A percentile compares a stretch with the other conserved stretches of the same genome.
These are phyloP conservation scores for Psylliodes chrysocephalus DNA, from an alignment of 2,888 invertebrate species.

Conservation along the genomic window DNA sequence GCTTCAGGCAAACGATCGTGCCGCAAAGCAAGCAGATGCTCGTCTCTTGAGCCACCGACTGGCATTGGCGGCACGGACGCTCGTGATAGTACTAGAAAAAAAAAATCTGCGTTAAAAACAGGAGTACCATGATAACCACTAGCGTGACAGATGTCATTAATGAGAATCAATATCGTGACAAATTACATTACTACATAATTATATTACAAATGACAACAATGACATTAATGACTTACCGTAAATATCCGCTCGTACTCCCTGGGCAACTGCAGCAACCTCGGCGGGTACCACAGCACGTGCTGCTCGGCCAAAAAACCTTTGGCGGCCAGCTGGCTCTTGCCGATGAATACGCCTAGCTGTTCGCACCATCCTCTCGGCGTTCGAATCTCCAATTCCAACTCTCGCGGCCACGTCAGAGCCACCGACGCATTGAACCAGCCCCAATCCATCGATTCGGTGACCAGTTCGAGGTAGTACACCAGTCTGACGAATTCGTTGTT, in stretches of 20 bases:
- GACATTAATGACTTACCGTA: constrained; percentile 74
- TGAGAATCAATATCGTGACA: too few relatives aligned
- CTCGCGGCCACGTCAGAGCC: constrained; percentile 70
- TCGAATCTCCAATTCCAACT: constrained; percentile 63
- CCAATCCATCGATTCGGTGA: constrained; percentile 75
- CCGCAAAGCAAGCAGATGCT: constrained; percentile 94
- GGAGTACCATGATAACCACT: too few relatives aligned
- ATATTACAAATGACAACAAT: too few relatives aligned
- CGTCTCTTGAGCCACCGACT: constrained; percentile 89
- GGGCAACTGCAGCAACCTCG: constrained; percentile 86
- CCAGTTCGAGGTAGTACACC: constrained; percentile 81
- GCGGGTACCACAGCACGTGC: constrained; percentile 83
- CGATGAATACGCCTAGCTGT: constrained; percentile 71
- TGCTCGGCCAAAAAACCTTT: constrained; percentile 77
- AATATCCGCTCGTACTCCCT: constrained; percentile 92
- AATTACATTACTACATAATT: too few relatives aligned
- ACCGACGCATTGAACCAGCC: constrained; percentile 73
- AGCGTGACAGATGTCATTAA: too few relatives aligned
- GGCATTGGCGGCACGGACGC: constrained; percentile 87
- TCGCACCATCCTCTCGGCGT: constrained; percentile 76
- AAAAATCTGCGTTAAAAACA: too few relatives aligned
- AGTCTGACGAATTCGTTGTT: constrained; percentile 81
- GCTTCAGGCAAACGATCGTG: constrained; percentile 90
- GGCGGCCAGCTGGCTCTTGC: constrained; percentile 69
- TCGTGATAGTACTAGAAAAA: constrained; percentile 85